phyloP scores from a whole-genome alignment of 1,140 invertebrate genomes.

The Acromyrmex heyeri region DNA sequence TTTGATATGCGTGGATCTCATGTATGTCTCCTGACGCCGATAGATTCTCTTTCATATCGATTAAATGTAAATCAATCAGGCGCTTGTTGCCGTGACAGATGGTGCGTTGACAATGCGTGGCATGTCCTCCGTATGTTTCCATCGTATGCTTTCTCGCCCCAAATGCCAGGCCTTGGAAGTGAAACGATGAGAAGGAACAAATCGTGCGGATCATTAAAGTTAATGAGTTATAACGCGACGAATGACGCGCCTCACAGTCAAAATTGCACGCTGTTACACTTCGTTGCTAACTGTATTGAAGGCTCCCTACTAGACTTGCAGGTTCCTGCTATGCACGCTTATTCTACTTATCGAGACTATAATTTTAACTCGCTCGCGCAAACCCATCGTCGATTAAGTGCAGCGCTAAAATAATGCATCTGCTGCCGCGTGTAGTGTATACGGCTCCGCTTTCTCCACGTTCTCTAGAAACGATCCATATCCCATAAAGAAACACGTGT shows the following conservation, averaged over 20 bases:
- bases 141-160: constrained; percentile 62
- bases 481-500: constrained; percentile 7
- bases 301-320: neutral
- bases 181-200: constrained; percentile 49
- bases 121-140: constrained; percentile 69
- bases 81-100: constrained; percentile 37
- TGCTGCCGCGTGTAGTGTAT: neutral
- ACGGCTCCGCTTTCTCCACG: constrained; percentile 32
- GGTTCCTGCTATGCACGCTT: neutral
- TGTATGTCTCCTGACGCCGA: neutral
- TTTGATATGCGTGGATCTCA: neutral
- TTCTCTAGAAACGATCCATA: constrained; percentile 4
- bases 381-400: constrained; percentile 30
- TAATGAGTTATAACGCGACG: constrained; percentile 49
- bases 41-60: constrained; percentile 18
- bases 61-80: constrained; percentile 45
- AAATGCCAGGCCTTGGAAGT: constrained; percentile 55
- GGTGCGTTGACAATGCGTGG: constrained; percentile 44
- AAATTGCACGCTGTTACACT: constrained; percentile 33
- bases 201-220: constrained; percentile 60
- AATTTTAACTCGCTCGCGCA: constrained; percentile 27
- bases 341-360: constrained; percentile 32
- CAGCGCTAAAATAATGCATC: constrained; percentile 40
- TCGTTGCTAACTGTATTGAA: constrained; percentile 7
- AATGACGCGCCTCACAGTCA: constrained; percentile 25